These are phyloP conservation scores for Halichoerus grypus DNA, from an alignment of 2,113 vertebrate species.

Conservation along the genomic window DNA sequence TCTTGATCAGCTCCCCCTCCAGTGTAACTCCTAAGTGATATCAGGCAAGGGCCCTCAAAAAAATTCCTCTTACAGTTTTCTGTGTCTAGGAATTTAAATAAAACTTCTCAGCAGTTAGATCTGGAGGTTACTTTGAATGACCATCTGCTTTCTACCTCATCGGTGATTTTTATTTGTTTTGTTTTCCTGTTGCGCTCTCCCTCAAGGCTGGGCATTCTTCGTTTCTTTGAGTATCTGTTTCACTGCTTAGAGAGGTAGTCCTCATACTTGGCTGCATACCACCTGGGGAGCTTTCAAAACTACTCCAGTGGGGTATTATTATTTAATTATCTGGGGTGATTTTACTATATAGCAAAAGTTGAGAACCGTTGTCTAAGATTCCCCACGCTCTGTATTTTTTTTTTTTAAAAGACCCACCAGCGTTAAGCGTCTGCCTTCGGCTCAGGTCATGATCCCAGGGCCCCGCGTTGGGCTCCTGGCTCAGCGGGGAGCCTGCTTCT, in stretches of 20 bases:
- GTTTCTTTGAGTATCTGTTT: not conserved
- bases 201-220: not conserved
- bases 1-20: not conserved
- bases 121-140: not conserved
- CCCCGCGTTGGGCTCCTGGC: too few species aligned
- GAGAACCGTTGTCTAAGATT: not conserved
- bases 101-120: not conserved
- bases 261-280: not conserved
- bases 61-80: not conserved
- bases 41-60: not conserved
- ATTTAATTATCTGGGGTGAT: not conserved
- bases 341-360: not conserved
- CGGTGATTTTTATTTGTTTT: not conserved
- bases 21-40: not conserved
- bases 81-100: conserved; percentile 4
- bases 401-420: too few species aligned
- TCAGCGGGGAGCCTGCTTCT: too few species aligned
- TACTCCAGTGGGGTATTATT: not conserved
- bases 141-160: not conserved
- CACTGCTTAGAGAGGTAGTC: not conserved
- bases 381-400: not conserved
- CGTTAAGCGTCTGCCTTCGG: too few species aligned
- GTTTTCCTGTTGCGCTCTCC: not conserved
- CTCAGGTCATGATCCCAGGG: too few species aligned
- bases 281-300: not conserved